A percentile compares a stretch with the other conserved stretches of the same genome.
Conservation (phyloP, 2,888 invertebrate genomes). For the Chorisops tibialis region DNA sequence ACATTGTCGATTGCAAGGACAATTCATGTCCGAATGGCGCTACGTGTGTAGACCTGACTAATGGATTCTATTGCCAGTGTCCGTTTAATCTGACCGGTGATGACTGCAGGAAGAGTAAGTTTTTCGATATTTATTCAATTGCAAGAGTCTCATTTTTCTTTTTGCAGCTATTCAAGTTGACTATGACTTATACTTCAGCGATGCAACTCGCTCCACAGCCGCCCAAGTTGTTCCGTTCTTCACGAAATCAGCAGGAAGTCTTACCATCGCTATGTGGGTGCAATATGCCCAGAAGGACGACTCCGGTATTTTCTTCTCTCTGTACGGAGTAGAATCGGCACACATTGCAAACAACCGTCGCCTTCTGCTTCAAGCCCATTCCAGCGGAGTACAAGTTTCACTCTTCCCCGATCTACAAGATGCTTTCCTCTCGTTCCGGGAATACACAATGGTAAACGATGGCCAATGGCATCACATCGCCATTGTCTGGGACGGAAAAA, state of each 20-base stretch:
- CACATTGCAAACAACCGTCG: slow-evolving; percentile 74
- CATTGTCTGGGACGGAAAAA: slow-evolving; percentile 90
- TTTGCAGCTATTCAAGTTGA: slow-evolving; percentile 92
- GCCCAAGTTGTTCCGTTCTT: slow-evolving; percentile 90
- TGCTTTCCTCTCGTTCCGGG: slow-evolving; percentile 84
- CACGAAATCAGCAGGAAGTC: slow-evolving; percentile 68
- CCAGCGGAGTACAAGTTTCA: slow-evolving; percentile 88
- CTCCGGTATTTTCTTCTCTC: slow-evolving; percentile 88
- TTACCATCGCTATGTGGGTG: slow-evolving; percentile 95
- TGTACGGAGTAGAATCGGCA: slow-evolving; percentile 82
- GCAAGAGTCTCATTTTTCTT: slow-evolving; percentile 24
- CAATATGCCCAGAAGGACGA: slow-evolving; percentile 90
- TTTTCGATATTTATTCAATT: neutral
- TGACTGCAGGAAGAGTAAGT: slow-evolving; percentile 89
- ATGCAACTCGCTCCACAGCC: slow-evolving; percentile 84
- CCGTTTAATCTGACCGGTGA: slow-evolving; percentile 95
- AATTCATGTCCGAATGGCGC: slow-evolving; percentile 93
- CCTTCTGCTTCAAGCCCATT: slow-evolving; percentile 85
- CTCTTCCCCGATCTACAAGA: slow-evolving; percentile 85
- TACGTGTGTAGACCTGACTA: slow-evolving; percentile 85
- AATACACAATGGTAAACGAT: slow-evolving; percentile 90
- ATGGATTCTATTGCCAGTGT: slow-evolving; percentile 92
- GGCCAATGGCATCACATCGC: slow-evolving; percentile 97
- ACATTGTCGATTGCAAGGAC: slow-evolving; percentile 87
- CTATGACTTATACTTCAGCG: slow-evolving; percentile 94